Conservation (phyloP, 2,113 vertebrate genomes). For the Ivindomyrus marchei region DNA sequence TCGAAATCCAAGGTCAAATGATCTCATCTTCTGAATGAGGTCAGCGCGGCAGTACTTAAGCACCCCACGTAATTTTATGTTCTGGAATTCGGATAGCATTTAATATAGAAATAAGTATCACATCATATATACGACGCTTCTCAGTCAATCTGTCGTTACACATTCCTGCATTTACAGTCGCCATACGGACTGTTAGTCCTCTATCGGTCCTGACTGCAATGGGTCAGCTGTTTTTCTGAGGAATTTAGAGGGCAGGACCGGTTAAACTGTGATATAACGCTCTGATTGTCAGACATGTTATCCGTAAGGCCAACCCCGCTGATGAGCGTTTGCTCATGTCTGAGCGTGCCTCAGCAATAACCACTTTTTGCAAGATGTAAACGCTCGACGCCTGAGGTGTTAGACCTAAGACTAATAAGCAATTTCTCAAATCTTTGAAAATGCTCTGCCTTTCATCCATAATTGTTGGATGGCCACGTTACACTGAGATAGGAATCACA, state of each 20-base stretch:
- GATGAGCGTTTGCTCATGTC: conserved; percentile 53
- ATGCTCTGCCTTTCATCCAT: conserved; percentile 43
- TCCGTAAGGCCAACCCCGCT: not conserved
- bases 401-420: conserved; percentile 49
- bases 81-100: not conserved
- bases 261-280: not conserved
- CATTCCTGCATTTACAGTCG: not conserved
- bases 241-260: not conserved
- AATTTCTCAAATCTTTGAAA: conserved; percentile 53
- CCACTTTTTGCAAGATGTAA: conserved; percentile 49
- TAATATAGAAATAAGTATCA: not conserved
- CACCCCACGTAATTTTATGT: not conserved
- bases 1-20: conserved; percentile 43
- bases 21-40: conserved; percentile 4
- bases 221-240: not conserved
- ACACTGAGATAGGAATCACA: conserved; percentile 40
- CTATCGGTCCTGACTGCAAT: not conserved
- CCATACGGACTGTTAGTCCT: not conserved
- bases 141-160: not conserved
- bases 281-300: not conserved
- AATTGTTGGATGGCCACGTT: conserved; percentile 41
- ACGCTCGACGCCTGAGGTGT: conserved; percentile 42
- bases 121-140: not conserved
- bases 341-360: conserved; percentile 47
- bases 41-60: not conserved